Evolutionary conservation across 2,888 invertebrate species (phyloP).

Genomic region (Leptopilina syphax): DNA sequence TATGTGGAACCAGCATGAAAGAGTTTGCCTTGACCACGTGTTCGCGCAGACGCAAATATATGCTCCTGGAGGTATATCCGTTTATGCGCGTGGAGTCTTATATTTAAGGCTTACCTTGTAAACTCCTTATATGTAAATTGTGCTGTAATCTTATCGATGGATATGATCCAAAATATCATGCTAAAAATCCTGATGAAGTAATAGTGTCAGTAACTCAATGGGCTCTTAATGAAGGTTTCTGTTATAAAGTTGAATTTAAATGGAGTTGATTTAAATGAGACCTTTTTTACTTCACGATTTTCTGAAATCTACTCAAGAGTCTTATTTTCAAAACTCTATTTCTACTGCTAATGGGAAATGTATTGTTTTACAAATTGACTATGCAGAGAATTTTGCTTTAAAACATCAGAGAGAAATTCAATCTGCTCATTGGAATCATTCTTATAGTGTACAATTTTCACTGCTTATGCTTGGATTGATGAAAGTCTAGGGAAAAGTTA

Average conservation of each 20-base stretch:
- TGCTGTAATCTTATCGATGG: not conserved
- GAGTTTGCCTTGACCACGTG: no score
- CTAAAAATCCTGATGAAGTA: not conserved
- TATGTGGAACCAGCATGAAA: no score
- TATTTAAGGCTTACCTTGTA: no score
- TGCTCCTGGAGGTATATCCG: no score
- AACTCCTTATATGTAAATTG: not conserved
- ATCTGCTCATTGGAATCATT: slow-evolving; percentile 10
- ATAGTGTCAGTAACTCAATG: not conserved
- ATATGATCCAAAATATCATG: not conserved
- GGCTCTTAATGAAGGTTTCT: not conserved
- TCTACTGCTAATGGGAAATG: not conserved
- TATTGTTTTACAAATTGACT: not conserved
- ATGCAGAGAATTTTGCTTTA: not conserved
- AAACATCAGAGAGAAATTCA: not conserved
- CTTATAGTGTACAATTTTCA: slow-evolving; percentile 27
- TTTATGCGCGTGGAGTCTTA: no score
- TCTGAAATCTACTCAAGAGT: not conserved
- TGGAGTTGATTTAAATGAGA: not conserved
- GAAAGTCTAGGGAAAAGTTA: slow-evolving; percentile 22
- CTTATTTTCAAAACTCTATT: not conserved
- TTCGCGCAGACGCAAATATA: no score
- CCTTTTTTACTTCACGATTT: not conserved
- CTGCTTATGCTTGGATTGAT: slow-evolving; percentile 27
- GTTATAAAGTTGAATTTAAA: not conserved